Percentiles rank a stretch among this genome's conserved stretches.
Evolutionary conservation across 2,888 invertebrate species (phyloP).

Genomic region (Clostera curtula): DNA sequence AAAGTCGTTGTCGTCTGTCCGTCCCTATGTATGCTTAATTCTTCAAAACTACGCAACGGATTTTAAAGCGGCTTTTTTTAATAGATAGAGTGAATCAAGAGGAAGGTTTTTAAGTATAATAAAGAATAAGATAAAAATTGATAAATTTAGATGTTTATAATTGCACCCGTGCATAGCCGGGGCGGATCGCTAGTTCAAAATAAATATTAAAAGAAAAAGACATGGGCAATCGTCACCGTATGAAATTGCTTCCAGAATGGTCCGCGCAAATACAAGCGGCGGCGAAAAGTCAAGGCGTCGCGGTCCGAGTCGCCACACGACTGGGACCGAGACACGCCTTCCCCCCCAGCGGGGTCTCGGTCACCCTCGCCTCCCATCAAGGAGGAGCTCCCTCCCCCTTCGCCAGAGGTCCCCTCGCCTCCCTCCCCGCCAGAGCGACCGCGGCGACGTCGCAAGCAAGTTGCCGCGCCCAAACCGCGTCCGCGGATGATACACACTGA

Average conservation of each 20-base stretch:
- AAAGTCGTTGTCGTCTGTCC: no score
- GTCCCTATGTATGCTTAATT: no score
- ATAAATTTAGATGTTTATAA: no score
- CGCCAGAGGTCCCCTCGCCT: constrained; percentile 20
- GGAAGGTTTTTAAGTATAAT: no score
- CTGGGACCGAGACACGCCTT: constrained; percentile 23
- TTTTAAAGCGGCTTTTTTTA: no score
- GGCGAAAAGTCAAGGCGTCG: constrained; percentile 80
- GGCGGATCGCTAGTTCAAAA: no score
- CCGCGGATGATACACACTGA: constrained; percentile 88
- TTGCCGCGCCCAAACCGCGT: constrained; percentile 52
- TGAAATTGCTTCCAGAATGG: constrained; percentile 79
- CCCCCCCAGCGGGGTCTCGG: constrained; percentile 15
- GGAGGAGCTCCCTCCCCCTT: constrained; percentile 53
- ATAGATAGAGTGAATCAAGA: no score
- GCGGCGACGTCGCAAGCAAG: constrained; percentile 20
- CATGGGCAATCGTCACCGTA: not conserved
- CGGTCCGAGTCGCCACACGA: constrained; percentile 26
- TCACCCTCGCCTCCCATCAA: constrained; percentile 56
- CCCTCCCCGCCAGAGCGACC: constrained; percentile 15
- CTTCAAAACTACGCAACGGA: no score
- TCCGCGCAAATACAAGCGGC: constrained; percentile 86
- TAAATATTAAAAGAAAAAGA: not conserved
- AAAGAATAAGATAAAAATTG: no score
- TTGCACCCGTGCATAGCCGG: no score